Base-by-base conservation (phyloP, 2,797 vertebrate species). In the Phalanger gymnotis region DNA sequence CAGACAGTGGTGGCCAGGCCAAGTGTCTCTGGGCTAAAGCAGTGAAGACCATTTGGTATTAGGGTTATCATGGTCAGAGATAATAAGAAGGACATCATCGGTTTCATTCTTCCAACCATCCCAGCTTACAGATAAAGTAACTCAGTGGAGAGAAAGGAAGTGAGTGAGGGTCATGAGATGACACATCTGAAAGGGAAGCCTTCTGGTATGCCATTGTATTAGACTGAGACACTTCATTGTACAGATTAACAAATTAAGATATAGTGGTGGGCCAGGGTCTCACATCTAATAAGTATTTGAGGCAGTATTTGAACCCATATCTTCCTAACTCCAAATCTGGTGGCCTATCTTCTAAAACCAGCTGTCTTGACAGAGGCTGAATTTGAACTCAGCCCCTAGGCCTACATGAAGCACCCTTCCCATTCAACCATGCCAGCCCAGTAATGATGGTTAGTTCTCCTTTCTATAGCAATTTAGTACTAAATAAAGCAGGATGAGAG, bases 21-120 rank as follows among this genome's bases (percentile, higher is more conserved):
- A 34, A 34, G 27, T 2, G 2, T 30, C 56, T 57, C 56, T 57
- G 28, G 28, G 56, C 56, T 57, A 57, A 30, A 57, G 56, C 27
- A 3, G 1, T 34, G 34, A 34, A 22, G 5, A 22, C n/a, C n/a
- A 40, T 7, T 40, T n/a, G n/a, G 4, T 22, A 6, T 19, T 5
- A 19, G 34, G 16, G 16, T 40, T 40, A 40, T 40, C 1, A 1
- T 22, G n/a, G 16, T 22, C 66, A 73, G 22, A n/a, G 6, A 40
- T 40, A 7, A 7, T 40, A 22, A n/a, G 34, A n/a, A 73, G 6
- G n/a, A 2, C 0, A 0, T 6, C 66, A 40, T 40, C 2, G 12
- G 16, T 73, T 40, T 73, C 66, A 22, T 73, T 19, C 19, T 7
- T 19, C 66, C 34, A 22, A 40, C 16, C 58, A 16, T 5, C 12